Evolutionary conservation across 2,113 vertebrate genomes (phyloP).

Genomic region (Thomomys bottae): DNA sequence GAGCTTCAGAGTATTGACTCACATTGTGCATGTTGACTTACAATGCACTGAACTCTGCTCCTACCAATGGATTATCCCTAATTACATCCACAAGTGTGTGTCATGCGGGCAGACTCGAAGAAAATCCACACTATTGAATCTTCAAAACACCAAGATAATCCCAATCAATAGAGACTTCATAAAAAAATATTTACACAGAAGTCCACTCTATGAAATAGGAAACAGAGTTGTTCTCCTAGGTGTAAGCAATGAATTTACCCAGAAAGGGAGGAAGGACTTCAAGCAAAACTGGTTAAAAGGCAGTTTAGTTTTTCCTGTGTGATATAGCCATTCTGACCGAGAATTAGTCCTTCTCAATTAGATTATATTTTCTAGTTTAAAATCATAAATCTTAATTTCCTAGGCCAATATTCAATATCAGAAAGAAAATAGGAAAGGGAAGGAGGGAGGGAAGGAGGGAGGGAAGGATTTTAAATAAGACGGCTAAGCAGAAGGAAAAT

Average conservation of each 20-base stretch:
- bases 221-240: no score
- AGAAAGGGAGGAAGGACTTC: background rate
- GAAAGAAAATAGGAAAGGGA: background rate
- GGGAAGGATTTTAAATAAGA: background rate
- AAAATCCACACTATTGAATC: background rate
- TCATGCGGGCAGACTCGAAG: background rate
- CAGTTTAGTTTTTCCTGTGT: background rate
- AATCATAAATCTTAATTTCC: conserved; percentile 16
- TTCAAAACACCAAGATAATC: background rate
- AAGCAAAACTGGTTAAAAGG: background rate
- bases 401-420: background rate
- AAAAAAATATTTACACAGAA: conserved; percentile 14
- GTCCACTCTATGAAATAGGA: background rate
- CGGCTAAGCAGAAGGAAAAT: background rate
- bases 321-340: background rate
- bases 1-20: background rate
- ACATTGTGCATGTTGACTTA: background rate
- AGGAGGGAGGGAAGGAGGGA: no score
- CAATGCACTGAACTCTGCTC: background rate
- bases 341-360: background rate
- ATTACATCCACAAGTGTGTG: background rate
- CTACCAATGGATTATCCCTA: conserved; percentile 34
- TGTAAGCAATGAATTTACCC: background rate
- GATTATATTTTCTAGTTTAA: background rate
- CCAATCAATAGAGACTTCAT: background rate